phyloP scores from a whole-genome alignment of 2,797 vertebrate genomes.

The Balearica regulorum region DNA sequence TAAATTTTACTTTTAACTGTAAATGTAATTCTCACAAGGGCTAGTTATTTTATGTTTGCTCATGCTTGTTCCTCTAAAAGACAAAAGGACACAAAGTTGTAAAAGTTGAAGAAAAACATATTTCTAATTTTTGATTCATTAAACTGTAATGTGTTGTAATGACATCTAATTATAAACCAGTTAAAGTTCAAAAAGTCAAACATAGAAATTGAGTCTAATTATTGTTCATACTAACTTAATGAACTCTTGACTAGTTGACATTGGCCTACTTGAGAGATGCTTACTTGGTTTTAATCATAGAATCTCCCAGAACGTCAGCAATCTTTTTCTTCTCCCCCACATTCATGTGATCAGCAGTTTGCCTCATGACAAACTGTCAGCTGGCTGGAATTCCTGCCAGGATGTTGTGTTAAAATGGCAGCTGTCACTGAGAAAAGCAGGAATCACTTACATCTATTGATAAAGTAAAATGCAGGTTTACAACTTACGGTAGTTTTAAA shows the following conservation, averaged over 20 bases:
- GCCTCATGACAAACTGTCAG: not conserved
- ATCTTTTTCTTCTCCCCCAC: conserved; percentile 9
- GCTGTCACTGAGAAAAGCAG: not conserved
- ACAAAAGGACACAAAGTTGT: not conserved
- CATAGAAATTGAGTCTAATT: not conserved
- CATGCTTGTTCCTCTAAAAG: not conserved
- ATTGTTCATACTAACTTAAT: not conserved
- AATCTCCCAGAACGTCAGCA: not conserved
- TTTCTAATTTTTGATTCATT: not conserved
- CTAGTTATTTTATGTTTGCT: not conserved
- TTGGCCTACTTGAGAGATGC: not conserved
- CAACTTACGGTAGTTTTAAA: not conserved
- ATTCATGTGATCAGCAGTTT: conserved; percentile 32
- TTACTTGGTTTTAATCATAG: not conserved
- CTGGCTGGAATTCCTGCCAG: conserved; percentile 26
- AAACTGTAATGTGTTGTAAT: not conserved
- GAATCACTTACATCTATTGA: not conserved
- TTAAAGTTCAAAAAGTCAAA: not conserved
- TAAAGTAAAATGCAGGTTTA: not conserved
- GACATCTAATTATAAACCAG: not conserved
- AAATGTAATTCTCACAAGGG: not conserved
- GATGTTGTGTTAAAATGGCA: conserved; percentile 5
- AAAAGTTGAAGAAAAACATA: not conserved
- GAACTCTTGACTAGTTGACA: not conserved
- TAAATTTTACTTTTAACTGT: not conserved